A percentile compares a stretch with the other conserved stretches of the same genome.
These are phyloP conservation scores for Hirtodrosophila confusa DNA, from an alignment of 2,888 invertebrate genomes.

Conservation along the genomic window DNA sequence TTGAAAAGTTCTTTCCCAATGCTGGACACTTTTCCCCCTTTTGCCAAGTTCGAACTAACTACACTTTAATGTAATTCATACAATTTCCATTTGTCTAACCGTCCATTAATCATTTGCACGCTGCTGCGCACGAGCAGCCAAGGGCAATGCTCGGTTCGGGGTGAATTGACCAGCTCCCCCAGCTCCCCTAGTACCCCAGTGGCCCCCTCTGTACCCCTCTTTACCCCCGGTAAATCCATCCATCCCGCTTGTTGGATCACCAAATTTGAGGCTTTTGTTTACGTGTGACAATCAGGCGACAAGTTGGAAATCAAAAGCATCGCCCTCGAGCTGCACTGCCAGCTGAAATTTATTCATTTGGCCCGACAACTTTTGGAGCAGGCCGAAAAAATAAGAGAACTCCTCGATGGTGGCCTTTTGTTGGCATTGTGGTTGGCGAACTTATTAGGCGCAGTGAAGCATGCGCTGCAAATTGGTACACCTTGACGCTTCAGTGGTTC, in stretches of 20 bases:
- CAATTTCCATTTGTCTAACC: slow-evolving; percentile 84
- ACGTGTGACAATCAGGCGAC: slow-evolving; percentile 79
- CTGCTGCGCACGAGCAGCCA: slow-evolving; percentile 66
- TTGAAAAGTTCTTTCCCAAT: slow-evolving; percentile 40
- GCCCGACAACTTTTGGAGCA: slow-evolving; percentile 57
- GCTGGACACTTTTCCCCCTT: slow-evolving; percentile 15
- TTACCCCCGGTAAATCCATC: no score
- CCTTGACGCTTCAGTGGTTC: slow-evolving; percentile 82
- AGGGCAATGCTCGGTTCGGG: slow-evolving; percentile 28
- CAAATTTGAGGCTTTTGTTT: slow-evolving; percentile 76
- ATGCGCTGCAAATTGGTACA: slow-evolving; percentile 82
- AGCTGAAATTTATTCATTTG: slow-evolving; percentile 75
- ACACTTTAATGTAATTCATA: slow-evolving; percentile 83
- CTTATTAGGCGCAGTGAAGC: slow-evolving; percentile 79
- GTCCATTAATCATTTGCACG: slow-evolving; percentile 83
- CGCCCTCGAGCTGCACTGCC: slow-evolving; percentile 25
- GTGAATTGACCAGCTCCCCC: slow-evolving; percentile 37
- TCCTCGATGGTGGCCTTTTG: slow-evolving; percentile 44
- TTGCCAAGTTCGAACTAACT: slow-evolving; percentile 65
- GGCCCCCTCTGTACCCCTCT: no score
- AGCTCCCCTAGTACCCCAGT: neutral
- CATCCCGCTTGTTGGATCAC: slow-evolving; percentile 33
- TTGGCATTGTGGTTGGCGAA: slow-evolving; percentile 67
- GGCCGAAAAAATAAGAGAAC: slow-evolving; percentile 31
- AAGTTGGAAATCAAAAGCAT: slow-evolving; percentile 74